Evolutionary conservation across 35 echinoderm and acorn worm genomes (phyloP), one percentile per base, ranked within the genome.

Genomic region (Acanthaster planci): DNA sequence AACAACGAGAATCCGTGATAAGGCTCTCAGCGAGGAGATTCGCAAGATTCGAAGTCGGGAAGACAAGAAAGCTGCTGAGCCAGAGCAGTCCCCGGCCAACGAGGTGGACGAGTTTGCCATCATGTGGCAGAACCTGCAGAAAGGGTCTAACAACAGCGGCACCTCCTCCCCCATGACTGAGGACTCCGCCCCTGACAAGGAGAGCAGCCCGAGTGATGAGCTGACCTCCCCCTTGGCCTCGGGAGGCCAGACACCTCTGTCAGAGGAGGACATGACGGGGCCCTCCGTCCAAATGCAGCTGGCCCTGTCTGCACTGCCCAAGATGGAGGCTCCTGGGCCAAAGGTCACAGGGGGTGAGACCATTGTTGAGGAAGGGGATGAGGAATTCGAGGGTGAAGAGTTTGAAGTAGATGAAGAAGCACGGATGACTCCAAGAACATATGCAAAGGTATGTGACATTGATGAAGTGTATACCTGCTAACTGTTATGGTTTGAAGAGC

Each of bases 351-450:
- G 23, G 39, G 39, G 40, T 18, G 68, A 84, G 0, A 51, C 29
- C 35, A 84, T 27, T 30, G 30, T 38, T 5, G 27, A 53, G 10
- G 80, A 55, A 67, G 36, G 60, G 29, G 56, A 75, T 51, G 80
- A 84, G 40, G 67, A 67, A 35, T 36, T 38, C 16, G 59, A 18
- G 17, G 80, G 53, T 17, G 77, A 39, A 19, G 77, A 68, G 31
- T 55, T 82, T 15, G 50, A 52, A 55, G 23, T 47, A 12, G 79
- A 90, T 36, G 84, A 78, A 37, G 40, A 87, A 29, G 93, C 87
- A 36, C 82, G 85, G 55, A 80, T 91, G 80, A 88, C 89, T 10
- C 89, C 93, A 37, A 84, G 87, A 23, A 84, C 79, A 78, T 87
- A 84, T 57, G 51, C 84, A 44, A 90, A 88, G 93, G 93, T 95